Evolutionary conservation across 2,888 invertebrate genomes (phyloP), one percentile per base, ranked within the genome.

Genomic region (Oxycera nigricornis): DNA sequence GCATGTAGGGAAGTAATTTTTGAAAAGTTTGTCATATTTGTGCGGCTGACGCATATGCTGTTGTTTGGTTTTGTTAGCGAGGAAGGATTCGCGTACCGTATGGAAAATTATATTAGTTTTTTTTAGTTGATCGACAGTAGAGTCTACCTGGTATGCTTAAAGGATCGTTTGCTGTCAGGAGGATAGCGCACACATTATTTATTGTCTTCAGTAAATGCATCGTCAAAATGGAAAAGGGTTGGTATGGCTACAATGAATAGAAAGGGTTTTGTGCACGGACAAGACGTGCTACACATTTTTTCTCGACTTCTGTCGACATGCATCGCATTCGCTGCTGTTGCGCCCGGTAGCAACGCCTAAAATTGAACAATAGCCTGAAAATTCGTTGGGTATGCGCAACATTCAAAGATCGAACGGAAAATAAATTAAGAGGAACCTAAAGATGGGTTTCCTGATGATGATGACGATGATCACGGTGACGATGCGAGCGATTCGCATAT

Each of bases 271-370:
- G 65, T 30, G 20, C 11, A 26, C 39, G 65, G 65, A 35, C 39
- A 65, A 65, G 65, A 70, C 70, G 55, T 70, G 70, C 50, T 30
- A 70, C 68, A 68, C 68, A 68, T 68, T 70, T 70, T 50, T 46
- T 52, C 2, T 59, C 14, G 6, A 59, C 30, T 11, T 28, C 59
- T 3, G 3, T 46, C 6, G 46, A 14, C 14, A 46, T 14, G 4
- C 4, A 17, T 46, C 14, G 14, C 17, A 46, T 46, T 61, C 31
- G 30, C 3, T n/a, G n/a, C n/a, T n/a, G n/a, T n/a, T n/a, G 9
- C 59, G 22, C 30, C 6, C 7, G 2, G 11, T n/a, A 20, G 20
- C n/a, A n/a, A 17, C 17, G 3, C 22, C 35, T 17, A 52, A 28
- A 52, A 17, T 55, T 52, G 52, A 70, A 70, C 70, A 70, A 70